phyloP scores from a whole-genome alignment of 2,113 vertebrate genomes.

The Mesoclemmys tuberculata region DNA sequence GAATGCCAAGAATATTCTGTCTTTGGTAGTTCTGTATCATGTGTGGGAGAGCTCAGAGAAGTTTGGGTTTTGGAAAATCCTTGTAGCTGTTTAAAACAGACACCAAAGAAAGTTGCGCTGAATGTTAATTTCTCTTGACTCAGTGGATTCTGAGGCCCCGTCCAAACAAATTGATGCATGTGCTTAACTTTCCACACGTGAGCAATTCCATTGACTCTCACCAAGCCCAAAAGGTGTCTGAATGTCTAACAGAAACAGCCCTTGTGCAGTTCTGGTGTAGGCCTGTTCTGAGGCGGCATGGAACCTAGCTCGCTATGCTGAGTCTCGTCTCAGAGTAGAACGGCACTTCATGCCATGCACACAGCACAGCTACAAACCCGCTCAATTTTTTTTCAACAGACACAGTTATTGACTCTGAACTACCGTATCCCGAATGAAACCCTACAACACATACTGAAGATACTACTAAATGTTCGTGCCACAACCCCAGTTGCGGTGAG shows the following conservation, averaged over 20 bases:
- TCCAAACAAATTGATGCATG: background rate
- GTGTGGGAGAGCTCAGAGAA: background rate
- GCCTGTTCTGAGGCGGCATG: fast-evolving
- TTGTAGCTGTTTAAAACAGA: background rate
- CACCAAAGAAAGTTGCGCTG: background rate
- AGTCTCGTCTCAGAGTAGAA: background rate
- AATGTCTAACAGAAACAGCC: background rate
- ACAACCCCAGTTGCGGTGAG: background rate
- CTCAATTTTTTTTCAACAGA: background rate
- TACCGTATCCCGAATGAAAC: background rate
- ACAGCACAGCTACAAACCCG: background rate
- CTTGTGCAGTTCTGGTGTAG: background rate
- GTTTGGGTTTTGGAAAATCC: background rate
- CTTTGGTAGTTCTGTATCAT: background rate
- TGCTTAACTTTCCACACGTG: background rate
- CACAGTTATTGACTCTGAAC: background rate
- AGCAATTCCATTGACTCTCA: background rate
- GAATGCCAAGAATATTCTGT: background rate
- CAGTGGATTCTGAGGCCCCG: background rate
- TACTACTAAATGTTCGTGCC: background rate
- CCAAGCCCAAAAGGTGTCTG: background rate
- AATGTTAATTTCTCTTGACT: background rate
- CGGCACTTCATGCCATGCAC: background rate
- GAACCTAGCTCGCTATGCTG: background rate
- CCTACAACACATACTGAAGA: background rate